Base-by-base conservation (phyloP, 1,140 invertebrate species). In the Plutomurus gul region DNA sequence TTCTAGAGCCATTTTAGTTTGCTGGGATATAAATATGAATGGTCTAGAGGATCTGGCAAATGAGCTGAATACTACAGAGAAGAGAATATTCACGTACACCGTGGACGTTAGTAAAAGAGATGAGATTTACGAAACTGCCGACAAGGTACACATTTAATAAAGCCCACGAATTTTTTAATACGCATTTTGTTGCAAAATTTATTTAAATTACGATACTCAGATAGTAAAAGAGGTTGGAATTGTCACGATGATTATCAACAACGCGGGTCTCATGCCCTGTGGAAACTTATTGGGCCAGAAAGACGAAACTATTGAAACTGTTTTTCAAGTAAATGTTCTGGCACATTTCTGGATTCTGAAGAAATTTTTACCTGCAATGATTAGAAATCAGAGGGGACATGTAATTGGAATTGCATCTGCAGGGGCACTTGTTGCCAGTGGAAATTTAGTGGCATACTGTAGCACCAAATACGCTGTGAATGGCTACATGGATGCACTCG, bases 231-330 rank as follows among this genome's bases (percentile, higher is more conserved):
- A 43, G 13, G 27, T 75, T 1, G 72, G 77, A 25, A 33, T 27
- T 5, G 36, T 79, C 10, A 56, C 71, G 0, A 49, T 74, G 25
- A 3, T 79, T 16, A 75, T 74, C 27, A 74, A 75, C 27, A 96
- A 96, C 88, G 95, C 95, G 1, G 95, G 94, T 10, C 93, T 96
- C 65, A 94, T 95, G 91, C 93, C 93, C 0, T 92, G 91, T 84
- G 90, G 92, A 83, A 87, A 90, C 0, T 89, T 96, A 7, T 80
- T 92, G 5, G 87, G 91, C 43, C 89, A 92, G 39, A 89, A 88
- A 0, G 88, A 89, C 33, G 88, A 91, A 47, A 91, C 93, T 82
- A 92, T 95, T 43, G 86, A 89, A 20, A 88, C 89, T 71, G 88
- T 91, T 18, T 92, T 93, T 82, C 91, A 93, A 43, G 89, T 96